A percentile compares a stretch with the other conserved stretches of the same genome.
phyloP scores from a whole-genome alignment of 1,140 invertebrate species.

The Meloidogyne exigua region DNA sequence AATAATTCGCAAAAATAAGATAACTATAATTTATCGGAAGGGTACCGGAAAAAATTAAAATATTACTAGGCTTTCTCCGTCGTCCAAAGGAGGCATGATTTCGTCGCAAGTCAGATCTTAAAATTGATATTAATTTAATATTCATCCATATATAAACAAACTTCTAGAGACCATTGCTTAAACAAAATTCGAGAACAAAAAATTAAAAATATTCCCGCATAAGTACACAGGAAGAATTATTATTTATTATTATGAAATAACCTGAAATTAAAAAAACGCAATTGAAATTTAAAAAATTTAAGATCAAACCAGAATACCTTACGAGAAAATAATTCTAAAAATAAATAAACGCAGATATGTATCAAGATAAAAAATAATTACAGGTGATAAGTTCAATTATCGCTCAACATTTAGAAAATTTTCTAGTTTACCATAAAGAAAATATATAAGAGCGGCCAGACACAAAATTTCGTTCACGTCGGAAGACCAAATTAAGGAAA shows the following conservation, averaged over 20 bases:
- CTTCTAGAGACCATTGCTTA: constrained; percentile 26
- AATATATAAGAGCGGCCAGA: no score
- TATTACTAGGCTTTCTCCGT: constrained; percentile 26
- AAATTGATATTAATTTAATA: neutral
- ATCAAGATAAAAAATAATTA: no score
- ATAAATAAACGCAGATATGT: no score
- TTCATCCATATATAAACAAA: neutral
- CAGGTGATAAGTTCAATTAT: no score
- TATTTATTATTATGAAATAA: constrained; percentile 6
- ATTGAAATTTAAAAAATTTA: no score
- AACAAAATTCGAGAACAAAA: neutral
- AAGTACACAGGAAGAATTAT: neutral
- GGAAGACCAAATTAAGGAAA: no score
- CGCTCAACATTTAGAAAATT: no score
- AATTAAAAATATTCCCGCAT: neutral
- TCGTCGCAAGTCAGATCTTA: constrained; percentile 36
- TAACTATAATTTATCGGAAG: neutral
- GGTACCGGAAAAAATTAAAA: neutral
- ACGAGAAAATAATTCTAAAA: no score
- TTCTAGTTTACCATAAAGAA: no score
- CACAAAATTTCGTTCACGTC: no score
- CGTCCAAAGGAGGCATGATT: constrained; percentile 36
- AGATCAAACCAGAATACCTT: no score
- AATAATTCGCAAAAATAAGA: neutral
- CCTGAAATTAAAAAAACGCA: neutral